A percentile compares a stretch with the other conserved stretches of the same genome.
Evolutionary conservation across 2,113 vertebrate genomes (phyloP).

Genomic region (Cyprinodon brontotheroides): DNA sequence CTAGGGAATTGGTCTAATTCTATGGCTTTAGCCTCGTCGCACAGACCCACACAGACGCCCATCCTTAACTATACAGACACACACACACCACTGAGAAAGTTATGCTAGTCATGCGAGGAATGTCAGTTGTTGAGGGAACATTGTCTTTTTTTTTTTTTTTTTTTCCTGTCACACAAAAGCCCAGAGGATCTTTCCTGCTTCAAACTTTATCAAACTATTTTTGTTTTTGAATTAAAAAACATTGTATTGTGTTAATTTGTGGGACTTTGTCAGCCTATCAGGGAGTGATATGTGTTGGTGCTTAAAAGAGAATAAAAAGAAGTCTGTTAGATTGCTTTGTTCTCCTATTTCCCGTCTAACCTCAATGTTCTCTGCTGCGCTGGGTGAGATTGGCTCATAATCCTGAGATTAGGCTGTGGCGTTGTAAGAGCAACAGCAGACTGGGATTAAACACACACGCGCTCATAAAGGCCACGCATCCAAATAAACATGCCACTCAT

Average conservation of each 20-base stretch:
- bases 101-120: conserved; percentile 67
- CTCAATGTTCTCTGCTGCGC: conserved; percentile 4
- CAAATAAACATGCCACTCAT: conserved; percentile 20
- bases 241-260: background rate
- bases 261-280: background rate
- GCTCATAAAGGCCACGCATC: conserved; percentile 12
- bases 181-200: conserved; percentile 10
- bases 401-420: conserved; percentile 57
- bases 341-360: background rate
- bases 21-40: conserved; percentile 55
- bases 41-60: conserved; percentile 1
- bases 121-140: conserved; percentile 42
- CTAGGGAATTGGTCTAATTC: conserved; percentile 50
- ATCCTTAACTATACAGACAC: conserved; percentile 2
- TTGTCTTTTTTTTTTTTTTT: conserved; percentile 19
- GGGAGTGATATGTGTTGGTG: too few species aligned
- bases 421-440: conserved; percentile 50
- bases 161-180: background rate
- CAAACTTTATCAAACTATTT: background rate
- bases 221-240: background rate
- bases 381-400: conserved; percentile 51
- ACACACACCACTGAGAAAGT: conserved; percentile 26
- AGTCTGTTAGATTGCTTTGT: background rate
- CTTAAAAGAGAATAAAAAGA: too few species aligned
- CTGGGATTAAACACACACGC: conserved; percentile 42